Percentiles rank a stretch among this genome's conserved stretches.
Evolutionary conservation across 2,797 vertebrate genomes (phyloP).

Genomic region (Poeciliopsis paucimaculata): DNA sequence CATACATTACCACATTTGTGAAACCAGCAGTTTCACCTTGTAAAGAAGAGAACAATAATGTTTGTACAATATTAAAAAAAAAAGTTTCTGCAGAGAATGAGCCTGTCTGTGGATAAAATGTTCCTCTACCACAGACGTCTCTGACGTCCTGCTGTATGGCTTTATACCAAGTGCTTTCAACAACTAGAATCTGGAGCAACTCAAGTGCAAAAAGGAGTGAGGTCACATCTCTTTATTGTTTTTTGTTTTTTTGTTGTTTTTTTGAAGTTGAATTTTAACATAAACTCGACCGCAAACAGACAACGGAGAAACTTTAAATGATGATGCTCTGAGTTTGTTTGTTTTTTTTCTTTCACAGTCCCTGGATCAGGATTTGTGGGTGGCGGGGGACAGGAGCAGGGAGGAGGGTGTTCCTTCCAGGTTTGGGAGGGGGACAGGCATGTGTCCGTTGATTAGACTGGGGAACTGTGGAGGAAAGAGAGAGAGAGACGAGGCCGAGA

Average conservation of each 20-base stretch:
- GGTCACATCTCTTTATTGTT: constrained; percentile 52
- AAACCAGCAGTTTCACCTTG: constrained; percentile 83
- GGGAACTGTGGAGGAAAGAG: constrained; percentile 89
- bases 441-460: constrained; percentile 93
- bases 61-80: constrained; percentile 46
- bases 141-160: constrained; percentile 62
- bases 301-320: constrained; percentile 23
- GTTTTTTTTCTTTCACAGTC: constrained; percentile 30
- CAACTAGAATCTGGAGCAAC: constrained; percentile 69
- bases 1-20: constrained; percentile 78
- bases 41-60: constrained; percentile 24
- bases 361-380: constrained; percentile 92
- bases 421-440: constrained; percentile 89
- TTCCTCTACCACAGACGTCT: constrained; percentile 58
- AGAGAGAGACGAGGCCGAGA: constrained; percentile 26
- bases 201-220: constrained; percentile 75
- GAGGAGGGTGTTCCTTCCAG: constrained; percentile 92
- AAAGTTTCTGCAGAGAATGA: constrained; percentile 42
- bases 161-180: constrained; percentile 76
- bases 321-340: constrained; percentile 13
- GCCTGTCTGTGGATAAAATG: constrained; percentile 52
- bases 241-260: not conserved
- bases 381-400: constrained; percentile 88
- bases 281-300: constrained; percentile 5
- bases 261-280: constrained; percentile 45